Evolutionary conservation across 1,140 invertebrate genomes (phyloP), one percentile per base, ranked within the genome.

Genomic region (Philotrypesis tridentata): DNA sequence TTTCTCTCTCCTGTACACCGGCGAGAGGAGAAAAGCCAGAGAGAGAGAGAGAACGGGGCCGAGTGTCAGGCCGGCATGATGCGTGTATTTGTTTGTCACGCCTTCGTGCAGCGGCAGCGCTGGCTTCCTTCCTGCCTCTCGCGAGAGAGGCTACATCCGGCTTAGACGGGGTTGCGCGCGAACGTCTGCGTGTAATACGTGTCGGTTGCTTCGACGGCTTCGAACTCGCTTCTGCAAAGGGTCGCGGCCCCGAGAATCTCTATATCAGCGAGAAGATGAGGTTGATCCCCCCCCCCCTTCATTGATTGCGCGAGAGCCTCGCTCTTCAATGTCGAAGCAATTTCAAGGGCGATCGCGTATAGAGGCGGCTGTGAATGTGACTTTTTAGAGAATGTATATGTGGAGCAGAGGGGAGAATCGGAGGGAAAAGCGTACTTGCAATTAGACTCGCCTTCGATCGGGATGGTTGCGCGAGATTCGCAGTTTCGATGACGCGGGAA

Each of bases 71-170:
- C 77, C 82, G 83, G 86, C 86, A 87, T 88, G 89, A 90, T 86
- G 85, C 76, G 85, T 91, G 87, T 89, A 90, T 90, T 90, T 91
- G 87, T 90, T 91, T 90, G 88, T 88, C 88, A 86, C 87, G 85
- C 82, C 82, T 82, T 85, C n/a, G 14, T 21, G 7, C 31, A 55
- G n/a, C 48, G 48, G 7, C 31, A 55, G n/a, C 48, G 48, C 48
- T 55, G 17, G 48, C 17, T 70, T 60, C 48, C 40, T 55, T 70
- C 67, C 48, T 60, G n/a, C n/a, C n/a, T n/a, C n/a, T 60, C 29
- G 33, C 37, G 14, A 12, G 63, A 68, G 61, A 80, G 78, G 14
- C 23, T 23, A 71, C 78, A 70, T 79, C 63, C 70, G 71, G 82
- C 29, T 74, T 73, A 14, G 55, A 29, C 9, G 9, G 9, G 33